Evolutionary conservation across 2,113 vertebrate species (phyloP).

Genomic region (Meleagris gallopavo): DNA sequence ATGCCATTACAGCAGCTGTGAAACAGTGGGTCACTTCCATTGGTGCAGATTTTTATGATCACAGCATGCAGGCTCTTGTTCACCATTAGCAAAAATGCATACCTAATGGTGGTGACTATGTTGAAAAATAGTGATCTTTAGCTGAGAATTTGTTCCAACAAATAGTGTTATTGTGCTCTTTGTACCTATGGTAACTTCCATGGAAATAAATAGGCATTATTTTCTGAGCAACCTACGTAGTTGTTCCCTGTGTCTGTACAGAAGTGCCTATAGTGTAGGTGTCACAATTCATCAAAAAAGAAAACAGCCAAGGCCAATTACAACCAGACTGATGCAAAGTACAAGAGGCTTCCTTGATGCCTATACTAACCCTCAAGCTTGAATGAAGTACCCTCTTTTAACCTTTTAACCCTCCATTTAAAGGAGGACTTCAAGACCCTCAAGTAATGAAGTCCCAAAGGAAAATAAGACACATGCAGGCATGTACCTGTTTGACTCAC

Average conservation of each 20-base stretch:
- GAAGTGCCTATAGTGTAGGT: background rate
- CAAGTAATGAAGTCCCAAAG: conserved; percentile 57
- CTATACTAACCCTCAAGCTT: background rate
- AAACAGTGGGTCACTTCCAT: no score
- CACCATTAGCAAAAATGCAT: background rate
- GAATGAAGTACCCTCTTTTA: no score
- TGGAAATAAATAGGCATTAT: background rate
- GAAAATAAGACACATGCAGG: background rate
- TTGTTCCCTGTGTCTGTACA: background rate
- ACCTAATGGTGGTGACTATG: background rate
- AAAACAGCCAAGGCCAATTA: background rate
- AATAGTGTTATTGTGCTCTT: background rate
- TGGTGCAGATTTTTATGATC: no score
- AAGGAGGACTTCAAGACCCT: no score
- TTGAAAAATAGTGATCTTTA: background rate
- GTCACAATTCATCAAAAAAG: background rate
- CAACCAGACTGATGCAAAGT: background rate
- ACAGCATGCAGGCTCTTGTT: background rate
- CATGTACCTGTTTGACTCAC: background rate
- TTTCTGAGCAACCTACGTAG: background rate
- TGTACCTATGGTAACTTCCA: background rate
- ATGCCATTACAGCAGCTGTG: no score
- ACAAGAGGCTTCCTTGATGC: background rate
- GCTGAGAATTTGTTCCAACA: background rate
- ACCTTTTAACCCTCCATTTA: no score